Evolutionary conservation across 2,113 vertebrate species (phyloP).

Genomic region (Sinocyclocheilus grahami): DNA sequence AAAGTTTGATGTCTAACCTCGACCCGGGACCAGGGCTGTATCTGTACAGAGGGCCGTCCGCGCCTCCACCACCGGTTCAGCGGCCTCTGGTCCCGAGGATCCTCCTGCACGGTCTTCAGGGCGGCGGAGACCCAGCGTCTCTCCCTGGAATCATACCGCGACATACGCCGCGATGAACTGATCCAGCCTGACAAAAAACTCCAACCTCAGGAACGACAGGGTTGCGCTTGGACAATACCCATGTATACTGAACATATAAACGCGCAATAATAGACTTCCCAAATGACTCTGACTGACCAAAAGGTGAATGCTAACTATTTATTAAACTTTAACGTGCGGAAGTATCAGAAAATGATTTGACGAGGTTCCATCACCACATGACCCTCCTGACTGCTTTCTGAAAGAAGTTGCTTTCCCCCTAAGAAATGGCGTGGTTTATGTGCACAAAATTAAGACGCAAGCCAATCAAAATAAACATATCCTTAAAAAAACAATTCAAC

Average conservation of each 20-base stretch:
- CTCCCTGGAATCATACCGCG: conserved; percentile 80
- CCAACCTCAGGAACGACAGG: conserved; percentile 48
- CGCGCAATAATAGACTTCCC: conserved; percentile 41
- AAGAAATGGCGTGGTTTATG: conserved; percentile 31
- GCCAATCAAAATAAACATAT: conserved; percentile 25
- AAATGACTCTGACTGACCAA: conserved; percentile 33
- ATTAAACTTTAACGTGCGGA: conserved; percentile 18
- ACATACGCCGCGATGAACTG: conserved; percentile 82
- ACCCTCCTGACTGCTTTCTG: not conserved
- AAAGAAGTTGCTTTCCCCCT: not conserved
- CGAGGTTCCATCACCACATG: not conserved
- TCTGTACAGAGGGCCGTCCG: conserved; percentile 83
- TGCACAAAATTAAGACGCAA: conserved; percentile 29
- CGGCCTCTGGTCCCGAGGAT: conserved; percentile 80
- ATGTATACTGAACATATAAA: not conserved
- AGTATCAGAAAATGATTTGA: not conserved
- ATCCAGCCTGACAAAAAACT: conserved; percentile 16
- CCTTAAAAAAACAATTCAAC: not conserved
- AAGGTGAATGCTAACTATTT: conserved; percentile 37
- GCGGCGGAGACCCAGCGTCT: conserved; percentile 78
- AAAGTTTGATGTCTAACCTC: conserved; percentile 83
- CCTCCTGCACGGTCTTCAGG: conserved; percentile 84
- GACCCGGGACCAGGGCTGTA: conserved; percentile 85
- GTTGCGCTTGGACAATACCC: conserved; percentile 17
- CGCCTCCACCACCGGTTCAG: conserved; percentile 81